Evolutionary conservation across 2,113 vertebrate genomes (phyloP), one percentile per base, ranked within the genome.

Genomic region (Macquaria ambigua): DNA sequence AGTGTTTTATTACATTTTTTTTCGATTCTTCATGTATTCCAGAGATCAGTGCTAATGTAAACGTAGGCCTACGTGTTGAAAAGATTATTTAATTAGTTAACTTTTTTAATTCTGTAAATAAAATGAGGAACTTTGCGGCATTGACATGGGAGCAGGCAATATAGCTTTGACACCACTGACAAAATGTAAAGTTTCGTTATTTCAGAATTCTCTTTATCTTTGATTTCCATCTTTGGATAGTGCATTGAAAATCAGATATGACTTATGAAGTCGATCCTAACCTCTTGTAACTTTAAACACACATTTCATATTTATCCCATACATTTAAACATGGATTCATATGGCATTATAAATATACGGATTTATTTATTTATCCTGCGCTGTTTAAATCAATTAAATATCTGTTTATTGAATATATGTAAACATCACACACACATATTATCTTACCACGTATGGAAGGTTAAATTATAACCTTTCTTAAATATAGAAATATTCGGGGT

Each of bases 231-330:
- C 3, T 6, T 52, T 50, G 3, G 3, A 41, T 56, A 3, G 63
- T 81, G 37, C 46, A 83, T 71, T 77, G 78, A 82, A 87, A 68
- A 85, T 70, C 48, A 71, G 8, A 21, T 66, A 77, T 85, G 14
- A 83, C 87, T 79, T 79, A 86, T 81, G 14, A 68, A 82, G 67
- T 58, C 15, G 4, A 10, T 31, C 48, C 53, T 16, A 31, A 34
- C 21, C 25, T 72, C 48, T 3, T 71, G 37, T 55, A 50, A 56
- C 46, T 62, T 80, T 79, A 74, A 74, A 74, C 43, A 72, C 48
- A 61, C 81, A 66, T 59, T 63, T 82, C 62, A 84, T 76, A 82
- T 83, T 76, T 31, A 84, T 71, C 74, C 23, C 23, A 67, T 41
- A 58, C 52, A 78, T 62, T 59, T 64, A 37, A 73, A 63, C 10